Evolutionary conservation across 1,140 invertebrate genomes (phyloP).

Genomic region (Apocrypta bakeri): DNA sequence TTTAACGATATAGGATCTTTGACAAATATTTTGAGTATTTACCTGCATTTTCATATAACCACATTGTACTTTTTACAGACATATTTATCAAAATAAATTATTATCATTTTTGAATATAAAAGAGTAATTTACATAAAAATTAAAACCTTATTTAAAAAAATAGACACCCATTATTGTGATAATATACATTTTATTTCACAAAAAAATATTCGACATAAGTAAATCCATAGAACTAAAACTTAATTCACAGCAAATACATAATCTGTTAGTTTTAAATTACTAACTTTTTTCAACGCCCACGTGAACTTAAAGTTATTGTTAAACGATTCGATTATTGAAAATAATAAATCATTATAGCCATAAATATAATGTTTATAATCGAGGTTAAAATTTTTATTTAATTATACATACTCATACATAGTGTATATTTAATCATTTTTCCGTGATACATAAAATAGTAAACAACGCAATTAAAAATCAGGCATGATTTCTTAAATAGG

Average conservation of each 20-base stretch:
- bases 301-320: neutral
- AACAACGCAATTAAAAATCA: neutral
- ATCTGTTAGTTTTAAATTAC: neutral
- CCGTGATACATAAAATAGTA: neutral
- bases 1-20: neutral
- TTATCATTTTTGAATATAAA: neutral
- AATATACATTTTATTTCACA: neutral
- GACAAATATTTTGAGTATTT: constrained; percentile 20
- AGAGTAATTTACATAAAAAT: too few species aligned
- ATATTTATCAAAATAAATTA: constrained; percentile 1
- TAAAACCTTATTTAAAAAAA: too few species aligned
- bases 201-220: neutral
- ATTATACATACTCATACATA: neutral
- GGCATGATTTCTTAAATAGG: neutral
- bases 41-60: constrained; percentile 18
- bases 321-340: neutral
- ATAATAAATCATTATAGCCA: neutral
- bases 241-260: neutral
- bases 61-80: constrained; percentile 2
- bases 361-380: neutral
- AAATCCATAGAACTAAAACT: neutral
- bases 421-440: neutral
- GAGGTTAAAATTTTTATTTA: neutral
- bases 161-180: too few species aligned
- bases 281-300: neutral